Percentiles rank a stretch among this genome's conserved stretches.
Evolutionary conservation across 2,113 vertebrate genomes (phyloP).

Genomic region (Lucifuga dentata): DNA sequence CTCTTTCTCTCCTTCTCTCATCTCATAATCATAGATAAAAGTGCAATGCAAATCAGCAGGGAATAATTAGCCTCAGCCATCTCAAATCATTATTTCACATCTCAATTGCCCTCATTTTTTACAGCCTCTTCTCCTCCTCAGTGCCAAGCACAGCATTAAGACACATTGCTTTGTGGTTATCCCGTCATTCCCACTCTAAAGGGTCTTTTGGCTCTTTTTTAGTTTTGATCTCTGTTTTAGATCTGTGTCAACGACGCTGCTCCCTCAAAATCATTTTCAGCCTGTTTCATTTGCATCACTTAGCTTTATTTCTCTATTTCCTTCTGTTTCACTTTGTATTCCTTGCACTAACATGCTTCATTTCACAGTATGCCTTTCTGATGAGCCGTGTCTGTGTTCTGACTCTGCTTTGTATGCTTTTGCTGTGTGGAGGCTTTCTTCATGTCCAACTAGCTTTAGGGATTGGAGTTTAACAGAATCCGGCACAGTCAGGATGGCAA

Average conservation of each 20-base stretch:
- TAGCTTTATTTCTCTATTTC: conserved; percentile 11
- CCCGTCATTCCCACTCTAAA: conserved; percentile 29
- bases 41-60: conserved; percentile 83
- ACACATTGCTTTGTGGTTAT: conserved; percentile 39
- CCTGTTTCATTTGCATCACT: background rate
- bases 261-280: conserved; percentile 12
- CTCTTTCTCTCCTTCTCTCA: conserved; percentile 17
- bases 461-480: conserved; percentile 40
- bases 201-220: conserved; percentile 41
- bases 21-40: conserved; percentile 82
- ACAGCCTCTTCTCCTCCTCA: conserved; percentile 38
- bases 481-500: conserved; percentile 10
- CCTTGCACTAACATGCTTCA: conserved; percentile 16
- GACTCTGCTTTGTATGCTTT: conserved; percentile 27
- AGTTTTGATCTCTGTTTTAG: conserved; percentile 37
- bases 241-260: background rate
- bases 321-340: conserved; percentile 1
- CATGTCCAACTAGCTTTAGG: conserved; percentile 40
- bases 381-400: conserved; percentile 36
- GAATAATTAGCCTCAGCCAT: conserved; percentile 84
- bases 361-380: conserved; percentile 36
- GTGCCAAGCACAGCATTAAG: conserved; percentile 54
- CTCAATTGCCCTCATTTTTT: conserved; percentile 62
- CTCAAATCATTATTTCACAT: conserved; percentile 59
- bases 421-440: conserved; percentile 41